Evolutionary conservation across 2,113 vertebrate species (phyloP).

Genomic region (Varanus salvator): DNA sequence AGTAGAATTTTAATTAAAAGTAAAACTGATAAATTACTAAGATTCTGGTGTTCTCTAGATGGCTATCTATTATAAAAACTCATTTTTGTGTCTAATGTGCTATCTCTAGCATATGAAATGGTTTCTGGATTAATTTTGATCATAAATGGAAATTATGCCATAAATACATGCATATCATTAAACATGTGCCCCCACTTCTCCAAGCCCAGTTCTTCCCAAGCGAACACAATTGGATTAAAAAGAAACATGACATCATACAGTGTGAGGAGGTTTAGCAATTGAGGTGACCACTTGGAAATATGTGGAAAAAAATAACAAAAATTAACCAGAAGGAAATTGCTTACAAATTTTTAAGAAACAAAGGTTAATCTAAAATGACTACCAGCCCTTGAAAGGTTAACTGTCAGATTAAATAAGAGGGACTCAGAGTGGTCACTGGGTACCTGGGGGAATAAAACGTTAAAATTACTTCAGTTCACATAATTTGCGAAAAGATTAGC

Average conservation of each 20-base stretch:
- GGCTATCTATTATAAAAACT: slow-evolving; percentile 62
- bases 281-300: slow-evolving; percentile 42
- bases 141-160: slow-evolving; percentile 64
- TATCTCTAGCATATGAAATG: slow-evolving; percentile 70
- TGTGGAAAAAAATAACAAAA: slow-evolving; percentile 51
- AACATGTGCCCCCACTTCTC: slow-evolving; percentile 31
- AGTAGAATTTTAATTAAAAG: slow-evolving; percentile 74
- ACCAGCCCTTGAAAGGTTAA: slow-evolving; percentile 58
- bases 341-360: slow-evolving; percentile 57
- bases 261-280: background rate
- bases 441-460: slow-evolving; percentile 69
- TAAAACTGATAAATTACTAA: slow-evolving; percentile 71
- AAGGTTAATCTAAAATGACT: slow-evolving; percentile 66
- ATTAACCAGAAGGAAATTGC: slow-evolving; percentile 53
- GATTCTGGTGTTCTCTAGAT: slow-evolving; percentile 67
- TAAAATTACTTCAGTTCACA: slow-evolving; percentile 70
- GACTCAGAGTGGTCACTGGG: slow-evolving; percentile 54
- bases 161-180: slow-evolving; percentile 59
- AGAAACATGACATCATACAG: slow-evolving; percentile 29
- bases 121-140: slow-evolving; percentile 70
- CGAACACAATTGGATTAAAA: slow-evolving; percentile 46
- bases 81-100: slow-evolving; percentile 55
- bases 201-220: slow-evolving; percentile 52
- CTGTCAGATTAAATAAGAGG: slow-evolving; percentile 59
- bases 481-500: slow-evolving; percentile 78